These are phyloP conservation scores for Hapalemur alaotrensis DNA, from an alignment of 2,797 vertebrate species.

Conservation along the genomic window DNA sequence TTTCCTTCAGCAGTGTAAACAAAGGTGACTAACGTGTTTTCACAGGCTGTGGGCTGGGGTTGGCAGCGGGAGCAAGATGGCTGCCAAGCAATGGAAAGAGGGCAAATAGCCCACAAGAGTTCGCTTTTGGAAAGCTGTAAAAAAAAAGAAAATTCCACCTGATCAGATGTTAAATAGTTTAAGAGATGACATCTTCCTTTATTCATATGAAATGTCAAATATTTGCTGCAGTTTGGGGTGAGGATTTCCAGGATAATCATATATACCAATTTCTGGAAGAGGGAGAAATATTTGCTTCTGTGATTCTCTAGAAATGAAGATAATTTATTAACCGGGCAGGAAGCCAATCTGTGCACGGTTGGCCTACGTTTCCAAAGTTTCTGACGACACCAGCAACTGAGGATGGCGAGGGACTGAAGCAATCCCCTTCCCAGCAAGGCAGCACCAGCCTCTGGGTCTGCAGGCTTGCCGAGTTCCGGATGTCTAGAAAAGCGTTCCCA, in stretches of 20 bases:
- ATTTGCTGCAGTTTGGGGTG: background rate
- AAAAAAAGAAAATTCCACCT: background rate
- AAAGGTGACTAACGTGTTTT: slow-evolving; percentile 24
- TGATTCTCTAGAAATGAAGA: slow-evolving; percentile 31
- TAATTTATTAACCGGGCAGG: background rate
- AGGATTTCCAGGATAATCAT: slow-evolving; percentile 13
- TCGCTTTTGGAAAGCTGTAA: background rate
- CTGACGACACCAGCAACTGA: background rate
- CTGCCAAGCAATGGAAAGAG: background rate
- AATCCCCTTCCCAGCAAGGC: background rate
- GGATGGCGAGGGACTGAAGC: background rate
- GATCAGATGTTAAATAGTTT: background rate
- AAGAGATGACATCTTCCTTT: background rate
- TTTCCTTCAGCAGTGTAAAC: slow-evolving; percentile 36
- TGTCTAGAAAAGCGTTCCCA: background rate
- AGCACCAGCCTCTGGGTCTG: background rate
- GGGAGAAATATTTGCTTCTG: background rate
- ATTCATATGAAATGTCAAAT: background rate
- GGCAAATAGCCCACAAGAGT: background rate
- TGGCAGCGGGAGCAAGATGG: background rate
- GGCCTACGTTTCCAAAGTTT: background rate
- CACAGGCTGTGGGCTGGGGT: background rate
- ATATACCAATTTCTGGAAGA: background rate
- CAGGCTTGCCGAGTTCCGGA: background rate
- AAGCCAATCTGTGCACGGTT: background rate